Conservation (phyloP, 2,888 invertebrate species). For the Nomada flava region DNA sequence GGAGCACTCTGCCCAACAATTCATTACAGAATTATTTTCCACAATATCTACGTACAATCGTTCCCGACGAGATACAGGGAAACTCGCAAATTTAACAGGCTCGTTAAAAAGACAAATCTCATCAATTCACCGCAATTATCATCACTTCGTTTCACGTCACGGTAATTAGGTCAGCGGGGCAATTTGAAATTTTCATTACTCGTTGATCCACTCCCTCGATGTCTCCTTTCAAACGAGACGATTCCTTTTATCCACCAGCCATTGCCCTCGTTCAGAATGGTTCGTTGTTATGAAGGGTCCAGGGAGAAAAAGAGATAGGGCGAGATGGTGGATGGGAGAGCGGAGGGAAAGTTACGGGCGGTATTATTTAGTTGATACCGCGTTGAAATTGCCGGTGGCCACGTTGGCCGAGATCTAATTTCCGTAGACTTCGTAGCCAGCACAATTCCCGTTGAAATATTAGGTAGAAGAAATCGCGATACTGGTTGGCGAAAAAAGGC, state of each 20-base stretch:
- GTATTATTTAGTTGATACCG: conserved; percentile 54
- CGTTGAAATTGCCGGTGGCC: conserved; percentile 54
- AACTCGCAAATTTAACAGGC: no score
- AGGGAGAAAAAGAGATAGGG: neutral
- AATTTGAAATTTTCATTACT: conserved; percentile 17
- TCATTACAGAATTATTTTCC: neutral
- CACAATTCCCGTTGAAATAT: conserved; percentile 59
- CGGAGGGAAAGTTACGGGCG: conserved; percentile 42
- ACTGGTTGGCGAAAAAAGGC: conserved; percentile 32
- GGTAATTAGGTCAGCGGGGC: conserved; percentile 18
- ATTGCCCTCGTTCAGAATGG: neutral
- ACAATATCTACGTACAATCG: no score
- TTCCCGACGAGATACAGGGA: neutral
- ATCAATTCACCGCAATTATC: neutral
- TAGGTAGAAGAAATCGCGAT: conserved; percentile 60
- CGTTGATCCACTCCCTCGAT: neutral
- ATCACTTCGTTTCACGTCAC: neutral
- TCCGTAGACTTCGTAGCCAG: conserved; percentile 56
- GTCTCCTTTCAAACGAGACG: conserved; percentile 26
- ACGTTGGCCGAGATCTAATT: conserved; percentile 54
- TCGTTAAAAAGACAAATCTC: neutral
- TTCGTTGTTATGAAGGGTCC: conserved; percentile 21
- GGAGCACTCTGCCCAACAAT: neutral
- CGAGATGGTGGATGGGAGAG: neutral
- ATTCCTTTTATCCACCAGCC: conserved; percentile 22